Evolutionary conservation across 2,888 invertebrate genomes (phyloP), one percentile per base, ranked within the genome.

Genomic region (Cosmia trapezina): DNA sequence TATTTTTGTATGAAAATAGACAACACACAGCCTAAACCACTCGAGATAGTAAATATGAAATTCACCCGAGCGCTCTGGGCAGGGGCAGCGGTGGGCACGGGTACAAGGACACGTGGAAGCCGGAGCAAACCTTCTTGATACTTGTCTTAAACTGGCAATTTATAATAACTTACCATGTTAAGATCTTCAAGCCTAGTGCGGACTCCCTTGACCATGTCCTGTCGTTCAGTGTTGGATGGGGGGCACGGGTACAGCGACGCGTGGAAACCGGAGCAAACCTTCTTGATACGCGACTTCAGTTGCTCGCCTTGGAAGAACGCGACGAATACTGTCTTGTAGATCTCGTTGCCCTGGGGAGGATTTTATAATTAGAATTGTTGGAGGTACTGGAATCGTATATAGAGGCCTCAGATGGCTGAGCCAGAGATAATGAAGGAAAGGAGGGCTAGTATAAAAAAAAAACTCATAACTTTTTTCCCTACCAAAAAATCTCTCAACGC

Each of bases 211-310:
- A 98, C 97, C 98, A 99, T 99, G 89, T 99, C 99, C 83, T 98
- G 96, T 51, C 99, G 96, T 90, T 99, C 99, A 28, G 97, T 96
- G 84, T 98, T 97, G 53, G 98, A 98, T 77, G 98, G 98, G 1
- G 99, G 99, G 92, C 99, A 99, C 0, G 98, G 98, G 95, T 99
- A 99, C 78, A 99, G 96, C 6, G 98, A 98, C 5, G 99, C 99
- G 87, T 98, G 98, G 95, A 98, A 99, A 2, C 99, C 99, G 83
- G 98, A 98, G 96, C 99, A 99, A 60, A 99, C 98, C 94, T 99
- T 99, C 96, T 98, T 98, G 79, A 99, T 98, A 83, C 98, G 97
- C 0, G 97, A 97, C 95, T 98, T 99, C 70, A 99, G 96, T 90
- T 99, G 98, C 87, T 99, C 99, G 62, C 99, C 99, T 98, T 99